phyloP scores from a whole-genome alignment of 2,888 invertebrate genomes.

The Notodonta ziczac region DNA sequence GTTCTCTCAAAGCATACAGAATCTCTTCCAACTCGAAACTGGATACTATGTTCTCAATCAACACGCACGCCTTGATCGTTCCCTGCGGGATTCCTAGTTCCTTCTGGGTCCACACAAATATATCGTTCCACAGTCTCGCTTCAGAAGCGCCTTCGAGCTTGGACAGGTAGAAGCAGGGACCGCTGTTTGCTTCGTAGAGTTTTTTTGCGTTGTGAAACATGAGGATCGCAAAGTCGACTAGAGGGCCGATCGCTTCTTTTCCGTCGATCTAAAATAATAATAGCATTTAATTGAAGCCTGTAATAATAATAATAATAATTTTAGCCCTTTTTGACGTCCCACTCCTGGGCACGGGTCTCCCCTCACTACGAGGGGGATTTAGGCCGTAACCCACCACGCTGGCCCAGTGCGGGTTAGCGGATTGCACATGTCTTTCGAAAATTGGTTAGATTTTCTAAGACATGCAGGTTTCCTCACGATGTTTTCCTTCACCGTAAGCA shows the following conservation, averaged over 20 bases:
- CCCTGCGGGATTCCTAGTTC: constrained; percentile 83
- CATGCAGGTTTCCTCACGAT: too few relatives aligned
- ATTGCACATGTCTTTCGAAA: too few relatives aligned
- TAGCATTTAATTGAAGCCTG: too few relatives aligned
- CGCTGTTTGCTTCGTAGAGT: constrained; percentile 81
- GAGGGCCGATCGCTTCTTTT: constrained; percentile 85
- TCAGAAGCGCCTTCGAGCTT: constrained; percentile 87
- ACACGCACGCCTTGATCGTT: constrained; percentile 88
- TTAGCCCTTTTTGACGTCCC: too few relatives aligned
- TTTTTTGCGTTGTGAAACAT: constrained; percentile 86
- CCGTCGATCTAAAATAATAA: constrained; percentile 79
- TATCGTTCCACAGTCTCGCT: constrained; percentile 88
- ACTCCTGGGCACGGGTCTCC: too few relatives aligned
- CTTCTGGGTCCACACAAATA: constrained; percentile 86
- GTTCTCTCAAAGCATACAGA: constrained; percentile 86
- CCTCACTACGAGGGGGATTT: too few relatives aligned
- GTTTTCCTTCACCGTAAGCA: too few relatives aligned
- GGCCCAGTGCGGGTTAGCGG: too few relatives aligned
- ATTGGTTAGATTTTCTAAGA: too few relatives aligned
- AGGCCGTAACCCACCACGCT: too few relatives aligned
- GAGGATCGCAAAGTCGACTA: constrained; percentile 88
- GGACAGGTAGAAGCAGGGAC: constrained; percentile 89
- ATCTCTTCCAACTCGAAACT: constrained; percentile 89
- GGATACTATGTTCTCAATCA: constrained; percentile 89
- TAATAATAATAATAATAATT: too few relatives aligned